phyloP scores from a whole-genome alignment of 92 coral and sea anemone species.

The Nematostella vectensis region DNA sequence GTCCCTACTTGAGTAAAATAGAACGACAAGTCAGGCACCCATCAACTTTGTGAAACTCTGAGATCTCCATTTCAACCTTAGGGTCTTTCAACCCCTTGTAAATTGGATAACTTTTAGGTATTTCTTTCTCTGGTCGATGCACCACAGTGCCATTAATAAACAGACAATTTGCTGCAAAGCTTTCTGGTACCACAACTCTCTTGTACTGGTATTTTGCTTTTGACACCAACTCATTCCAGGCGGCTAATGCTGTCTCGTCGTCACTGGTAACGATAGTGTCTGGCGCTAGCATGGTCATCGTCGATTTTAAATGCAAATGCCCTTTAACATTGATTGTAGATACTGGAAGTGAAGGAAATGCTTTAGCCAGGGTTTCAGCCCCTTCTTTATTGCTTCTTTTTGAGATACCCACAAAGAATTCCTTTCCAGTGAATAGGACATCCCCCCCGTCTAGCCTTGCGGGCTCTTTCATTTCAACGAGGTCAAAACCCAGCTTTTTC shows the following conservation, averaged over 20 bases:
- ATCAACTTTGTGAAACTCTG: conserved; percentile 75
- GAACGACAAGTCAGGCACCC: conserved; percentile 85
- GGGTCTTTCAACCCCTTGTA: conserved; percentile 29
- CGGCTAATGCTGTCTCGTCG: conserved; percentile 45
- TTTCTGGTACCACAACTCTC: conserved; percentile 62
- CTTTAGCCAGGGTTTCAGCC: conserved; percentile 39
- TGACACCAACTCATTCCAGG: conserved; percentile 50
- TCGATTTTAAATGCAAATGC: conserved; percentile 65
- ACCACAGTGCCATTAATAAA: conserved; percentile 69
- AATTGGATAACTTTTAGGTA: conserved; percentile 50
- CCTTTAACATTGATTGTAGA: conserved; percentile 34
- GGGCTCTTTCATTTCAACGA: conserved; percentile 67
- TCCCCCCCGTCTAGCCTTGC: conserved; percentile 90
- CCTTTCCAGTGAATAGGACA: conserved; percentile 88
- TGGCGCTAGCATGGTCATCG: conserved; percentile 83
- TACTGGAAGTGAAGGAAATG: conserved; percentile 70
- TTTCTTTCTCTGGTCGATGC: conserved; percentile 42
- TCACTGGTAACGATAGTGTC: conserved; percentile 48
- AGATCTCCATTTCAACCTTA: conserved; percentile 56
- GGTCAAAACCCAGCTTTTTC: conserved; percentile 43
- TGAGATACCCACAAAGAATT: conserved; percentile 80
- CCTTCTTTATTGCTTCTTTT: conserved; percentile 65
- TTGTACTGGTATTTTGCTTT: conserved; percentile 60
- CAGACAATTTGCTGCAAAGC: conserved; percentile 72
- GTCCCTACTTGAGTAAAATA: conserved; percentile 39